Evolutionary conservation across 2,888 invertebrate genomes (phyloP), one percentile per base, ranked within the genome.

Genomic region (Hedychridium roseum): DNA sequence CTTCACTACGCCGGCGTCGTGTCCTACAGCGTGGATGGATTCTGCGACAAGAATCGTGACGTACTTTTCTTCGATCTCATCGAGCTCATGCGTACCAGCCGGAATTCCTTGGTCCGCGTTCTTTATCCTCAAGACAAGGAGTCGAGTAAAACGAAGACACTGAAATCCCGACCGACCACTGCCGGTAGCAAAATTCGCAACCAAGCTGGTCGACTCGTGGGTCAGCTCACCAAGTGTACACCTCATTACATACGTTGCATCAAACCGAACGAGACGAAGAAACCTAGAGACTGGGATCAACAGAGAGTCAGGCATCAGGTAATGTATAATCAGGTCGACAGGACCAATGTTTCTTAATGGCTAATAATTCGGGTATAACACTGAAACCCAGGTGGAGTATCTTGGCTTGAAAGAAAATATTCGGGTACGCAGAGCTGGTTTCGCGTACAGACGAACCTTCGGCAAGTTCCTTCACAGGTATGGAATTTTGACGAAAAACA

Each of bases 241-340:
- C 88, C 88, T 4, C 87, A 88, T 75, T 88, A 88, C 70, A 86
- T 88, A 50, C 80, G 88, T 54, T 88, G 88, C 70, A 87, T 88
- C 61, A 88, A 88, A 70, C 88, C 88, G 11, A 88, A 88, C 71
- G 87, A 88, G 70, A 86, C 86, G 14, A 88, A 88, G 73, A 81
- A 80, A 57, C 80, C 87, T 1, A 78, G 82, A 15, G 87, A 88
- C 66, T 88, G 87, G 85, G 87, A 88, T 60, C 83, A 85, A 26
- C 77, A 80, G 54, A 81, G 86, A 66, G 86, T 87, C 1, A 83
- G 83, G 56, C 87, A 88, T 80, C 74, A 74, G 65, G 73, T 72
- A 60, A 4, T 16, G 3, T 12, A 2, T 12, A 31, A 31, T 20
- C 30, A 2, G 1, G 9, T 32, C 20, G 3, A 20, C 16, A 35